These are phyloP conservation scores for Crocodylus rhombifer DNA, from an alignment of 2,797 vertebrate genomes.

Conservation along the genomic window DNA sequence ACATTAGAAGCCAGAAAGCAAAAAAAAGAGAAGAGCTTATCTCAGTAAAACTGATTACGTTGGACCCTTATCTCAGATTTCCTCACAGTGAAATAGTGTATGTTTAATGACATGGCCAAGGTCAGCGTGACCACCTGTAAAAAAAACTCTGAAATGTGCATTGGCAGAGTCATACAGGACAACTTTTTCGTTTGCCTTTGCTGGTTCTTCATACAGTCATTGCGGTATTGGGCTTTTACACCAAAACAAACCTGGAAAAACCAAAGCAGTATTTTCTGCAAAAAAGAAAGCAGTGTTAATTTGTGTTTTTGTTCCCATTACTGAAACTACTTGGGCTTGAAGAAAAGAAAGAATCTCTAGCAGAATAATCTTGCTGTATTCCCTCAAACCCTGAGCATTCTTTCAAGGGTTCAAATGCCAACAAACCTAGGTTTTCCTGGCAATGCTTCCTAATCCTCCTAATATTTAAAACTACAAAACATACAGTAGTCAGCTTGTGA, in stretches of 20 bases:
- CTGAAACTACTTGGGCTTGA: neutral
- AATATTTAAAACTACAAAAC: neutral
- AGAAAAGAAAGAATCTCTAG: neutral
- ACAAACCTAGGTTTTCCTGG: neutral
- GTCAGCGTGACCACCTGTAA: neutral
- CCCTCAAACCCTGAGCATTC: neutral
- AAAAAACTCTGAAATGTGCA: neutral
- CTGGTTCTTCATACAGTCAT: neutral
- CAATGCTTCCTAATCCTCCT: neutral
- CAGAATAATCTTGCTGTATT: neutral
- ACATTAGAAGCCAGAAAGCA: fast-evolving
- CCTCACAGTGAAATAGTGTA: no score
- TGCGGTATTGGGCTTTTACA: neutral
- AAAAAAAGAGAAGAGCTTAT: fast-evolving
- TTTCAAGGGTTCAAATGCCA: neutral
- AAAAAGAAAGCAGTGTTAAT: neutral
- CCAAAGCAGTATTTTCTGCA: fast-evolving
- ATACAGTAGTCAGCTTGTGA: neutral
- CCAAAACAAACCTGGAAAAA: neutral
- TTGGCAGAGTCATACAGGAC: fast-evolving
- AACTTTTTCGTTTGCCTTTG: neutral
- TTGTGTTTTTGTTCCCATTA: fast-evolving
- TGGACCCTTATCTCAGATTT: neutral
- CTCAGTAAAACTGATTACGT: neutral
- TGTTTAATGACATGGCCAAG: neutral